Conservation (phyloP, 2,888 invertebrate genomes). For the Coleophora deauratella region DNA sequence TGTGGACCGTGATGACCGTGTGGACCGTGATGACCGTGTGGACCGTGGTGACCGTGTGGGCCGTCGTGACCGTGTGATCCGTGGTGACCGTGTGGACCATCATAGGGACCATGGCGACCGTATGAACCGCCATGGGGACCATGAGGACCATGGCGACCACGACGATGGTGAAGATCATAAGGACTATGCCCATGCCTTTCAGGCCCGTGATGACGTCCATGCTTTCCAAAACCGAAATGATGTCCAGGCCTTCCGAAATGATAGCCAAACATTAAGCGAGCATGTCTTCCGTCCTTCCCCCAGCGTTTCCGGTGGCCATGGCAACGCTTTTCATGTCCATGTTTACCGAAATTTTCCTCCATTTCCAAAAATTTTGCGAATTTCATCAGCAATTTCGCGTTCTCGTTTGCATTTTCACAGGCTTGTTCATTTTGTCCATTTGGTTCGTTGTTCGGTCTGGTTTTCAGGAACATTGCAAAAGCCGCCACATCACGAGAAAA, state of each 20-base stretch:
- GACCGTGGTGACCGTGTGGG: not conserved
- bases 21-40: not conserved
- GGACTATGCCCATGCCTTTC: too few relatives aligned
- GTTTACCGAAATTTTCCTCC: constrained; percentile 11
- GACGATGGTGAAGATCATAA: too few relatives aligned
- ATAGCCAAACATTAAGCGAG: not conserved
- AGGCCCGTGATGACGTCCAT: constrained; percentile 1
- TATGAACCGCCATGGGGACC: constrained; percentile 3
- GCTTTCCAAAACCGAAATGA: constrained; percentile 12
- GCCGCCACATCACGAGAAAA: constrained; percentile 17
- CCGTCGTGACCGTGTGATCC: constrained; percentile 1
- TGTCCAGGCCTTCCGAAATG: constrained; percentile 7
- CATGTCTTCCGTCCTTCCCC: not conserved
- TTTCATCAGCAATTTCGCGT: constrained; percentile 22
- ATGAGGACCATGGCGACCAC: too few relatives aligned
- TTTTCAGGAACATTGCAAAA: constrained; percentile 12
- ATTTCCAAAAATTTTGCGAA: constrained; percentile 24
- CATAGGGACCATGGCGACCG: constrained; percentile 12
- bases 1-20: not conserved
- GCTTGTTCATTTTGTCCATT: constrained; percentile 13
- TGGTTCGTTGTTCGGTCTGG: constrained; percentile 8
- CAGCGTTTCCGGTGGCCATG: not conserved
- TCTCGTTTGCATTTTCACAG: constrained; percentile 12
- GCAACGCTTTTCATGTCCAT: not conserved
- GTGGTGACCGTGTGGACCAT: constrained; percentile 13